phyloP scores from a whole-genome alignment of 2,797 vertebrate genomes.

The Oryzias dopingdopingensis region DNA sequence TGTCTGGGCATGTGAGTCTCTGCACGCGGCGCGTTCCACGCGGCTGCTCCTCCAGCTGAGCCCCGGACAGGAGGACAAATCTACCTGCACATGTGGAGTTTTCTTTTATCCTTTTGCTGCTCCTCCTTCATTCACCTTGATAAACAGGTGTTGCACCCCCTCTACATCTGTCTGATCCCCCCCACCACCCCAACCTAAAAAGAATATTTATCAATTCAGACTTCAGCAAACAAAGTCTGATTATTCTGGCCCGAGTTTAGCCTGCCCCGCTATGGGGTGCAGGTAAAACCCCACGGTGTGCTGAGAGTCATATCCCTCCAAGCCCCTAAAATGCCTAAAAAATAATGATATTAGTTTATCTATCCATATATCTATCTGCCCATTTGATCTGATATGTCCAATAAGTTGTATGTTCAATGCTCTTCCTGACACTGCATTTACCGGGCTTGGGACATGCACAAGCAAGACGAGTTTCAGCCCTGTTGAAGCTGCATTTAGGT shows the following conservation, averaged over 20 bases:
- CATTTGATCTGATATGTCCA: no score
- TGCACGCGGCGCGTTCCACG: constrained; percentile 4
- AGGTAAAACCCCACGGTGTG: no score
- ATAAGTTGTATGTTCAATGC: no score
- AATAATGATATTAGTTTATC: no score
- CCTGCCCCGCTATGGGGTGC: no score
- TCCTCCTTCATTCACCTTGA: constrained; percentile 42
- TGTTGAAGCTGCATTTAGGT: no score
- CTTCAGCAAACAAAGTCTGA: constrained; percentile 34
- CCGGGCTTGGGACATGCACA: no score
- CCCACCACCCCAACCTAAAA: constrained; percentile 10
- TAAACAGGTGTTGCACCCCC: constrained; percentile 68
- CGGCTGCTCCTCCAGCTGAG: constrained; percentile 25
- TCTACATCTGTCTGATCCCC: neutral
- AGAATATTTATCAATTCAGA: constrained; percentile 37
- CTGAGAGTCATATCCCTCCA: no score
- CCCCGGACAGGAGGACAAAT: constrained; percentile 18
- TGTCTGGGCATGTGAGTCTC: neutral
- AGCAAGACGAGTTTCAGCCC: no score
- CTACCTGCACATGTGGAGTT: no score
- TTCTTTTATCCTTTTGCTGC: neutral
- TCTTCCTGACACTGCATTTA: constrained; percentile 3
- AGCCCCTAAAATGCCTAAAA: no score
- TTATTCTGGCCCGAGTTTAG: constrained; percentile 18
- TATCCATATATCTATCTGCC: no score